phyloP scores from a whole-genome alignment of 2,888 invertebrate genomes.

The Rhodophaea formosa region DNA sequence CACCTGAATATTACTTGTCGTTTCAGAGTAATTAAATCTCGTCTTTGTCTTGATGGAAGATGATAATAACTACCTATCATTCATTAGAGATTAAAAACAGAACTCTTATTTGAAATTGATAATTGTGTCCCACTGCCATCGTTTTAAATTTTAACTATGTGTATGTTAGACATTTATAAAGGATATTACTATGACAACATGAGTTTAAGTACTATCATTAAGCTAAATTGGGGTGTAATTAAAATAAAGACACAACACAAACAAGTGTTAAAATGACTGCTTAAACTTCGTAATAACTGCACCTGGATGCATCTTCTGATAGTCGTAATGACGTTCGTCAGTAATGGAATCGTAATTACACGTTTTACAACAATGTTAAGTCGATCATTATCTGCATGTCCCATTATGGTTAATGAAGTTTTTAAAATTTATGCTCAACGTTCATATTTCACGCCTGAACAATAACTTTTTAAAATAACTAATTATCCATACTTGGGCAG shows the following conservation, averaged over 20 bases:
- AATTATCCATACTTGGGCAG: background rate
- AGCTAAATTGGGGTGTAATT: slow-evolving; percentile 11
- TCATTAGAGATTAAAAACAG: too few species aligned
- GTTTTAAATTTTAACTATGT: too few species aligned
- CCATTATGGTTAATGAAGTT: slow-evolving; percentile 11
- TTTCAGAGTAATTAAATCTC: too few species aligned
- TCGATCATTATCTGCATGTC: slow-evolving; percentile 14
- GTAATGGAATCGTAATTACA: slow-evolving; percentile 16
- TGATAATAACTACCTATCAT: too few species aligned
- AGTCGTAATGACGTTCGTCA: slow-evolving; percentile 15
- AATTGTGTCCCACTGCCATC: too few species aligned
- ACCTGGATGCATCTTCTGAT: slow-evolving; percentile 4
- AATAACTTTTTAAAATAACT: background rate
- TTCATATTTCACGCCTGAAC: slow-evolving; percentile 2
- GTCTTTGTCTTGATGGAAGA: too few species aligned
- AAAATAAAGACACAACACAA: slow-evolving; percentile 1
- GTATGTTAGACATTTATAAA: too few species aligned
- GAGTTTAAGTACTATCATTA: background rate
- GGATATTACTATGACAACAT: background rate
- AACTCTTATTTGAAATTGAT: too few species aligned
- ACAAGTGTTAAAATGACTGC: slow-evolving; percentile 13
- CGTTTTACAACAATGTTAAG: slow-evolving; percentile 8
- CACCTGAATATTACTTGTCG: too few species aligned
- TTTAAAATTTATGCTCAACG: slow-evolving; percentile 1
- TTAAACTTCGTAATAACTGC: slow-evolving; percentile 14